These are phyloP conservation scores for Bucorvus abyssinicus DNA, from an alignment of 2,797 vertebrate genomes.

Conservation along the genomic window DNA sequence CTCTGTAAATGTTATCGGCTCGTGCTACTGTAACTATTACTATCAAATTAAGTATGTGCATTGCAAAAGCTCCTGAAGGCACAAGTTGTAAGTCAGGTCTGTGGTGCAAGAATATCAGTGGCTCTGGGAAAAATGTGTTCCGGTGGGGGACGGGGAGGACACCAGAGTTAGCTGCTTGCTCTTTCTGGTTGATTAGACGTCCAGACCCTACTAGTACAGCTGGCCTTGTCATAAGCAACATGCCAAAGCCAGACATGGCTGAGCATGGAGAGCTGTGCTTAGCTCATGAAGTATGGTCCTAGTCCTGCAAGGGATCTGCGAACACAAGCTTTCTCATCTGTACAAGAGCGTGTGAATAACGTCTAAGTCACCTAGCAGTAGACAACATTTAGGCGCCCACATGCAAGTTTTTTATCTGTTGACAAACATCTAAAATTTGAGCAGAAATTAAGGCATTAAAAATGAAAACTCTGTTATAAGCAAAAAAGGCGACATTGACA, in stretches of 20 bases:
- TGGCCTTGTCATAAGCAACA: neutral
- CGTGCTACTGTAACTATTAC: neutral
- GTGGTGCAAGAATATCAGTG: neutral
- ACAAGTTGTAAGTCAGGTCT: neutral
- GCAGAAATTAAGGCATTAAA: neutral
- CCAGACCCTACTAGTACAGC: constrained; percentile 3
- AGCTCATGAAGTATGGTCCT: neutral
- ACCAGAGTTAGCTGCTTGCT: constrained; percentile 14
- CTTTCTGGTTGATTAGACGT: neutral
- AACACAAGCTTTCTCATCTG: neutral
- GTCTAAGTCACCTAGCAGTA: neutral
- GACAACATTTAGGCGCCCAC: neutral
- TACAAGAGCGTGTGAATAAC: neutral
- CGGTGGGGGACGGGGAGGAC: neutral
- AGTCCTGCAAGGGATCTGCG: neutral
- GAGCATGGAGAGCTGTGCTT: constrained; percentile 2
- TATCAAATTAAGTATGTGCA: neutral
- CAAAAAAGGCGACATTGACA: neutral
- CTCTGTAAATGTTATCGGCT: neutral
- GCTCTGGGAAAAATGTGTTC: constrained; percentile 35
- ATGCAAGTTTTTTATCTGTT: neutral
- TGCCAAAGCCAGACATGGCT: constrained; percentile 31
- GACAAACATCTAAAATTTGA: neutral
- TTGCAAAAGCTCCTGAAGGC: neutral
- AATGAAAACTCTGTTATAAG: neutral